Base-by-base conservation (phyloP, 2,888 invertebrate species). In the Cosmopolites sordidus region DNA sequence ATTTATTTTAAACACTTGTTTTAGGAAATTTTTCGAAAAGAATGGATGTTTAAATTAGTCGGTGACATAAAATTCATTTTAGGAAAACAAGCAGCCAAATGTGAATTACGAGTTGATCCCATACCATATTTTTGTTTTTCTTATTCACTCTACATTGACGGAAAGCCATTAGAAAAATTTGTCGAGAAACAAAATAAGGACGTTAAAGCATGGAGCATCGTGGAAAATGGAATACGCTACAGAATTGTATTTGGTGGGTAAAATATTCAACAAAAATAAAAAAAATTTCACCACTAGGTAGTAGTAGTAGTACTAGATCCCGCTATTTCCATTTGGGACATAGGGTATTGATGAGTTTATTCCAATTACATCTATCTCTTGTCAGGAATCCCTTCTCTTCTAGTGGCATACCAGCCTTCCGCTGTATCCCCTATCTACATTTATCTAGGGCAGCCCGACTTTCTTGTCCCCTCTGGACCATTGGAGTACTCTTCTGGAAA, bases 21-120 rank as follows among this genome's bases (percentile, higher is more conserved):
- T 16, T 66, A 89, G 87, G 89, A 89, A 72, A 77, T 87, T 2
- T 61, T 86, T 9, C 78, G 84, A 12, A 79, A 83, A 56, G 92
- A 94, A 53, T 94, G 92, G 91, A 91, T 94, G 91, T 94, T 95
- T 71, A 89, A 90, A 65, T 72, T 94, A 41, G 93, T 94, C 0
- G 94, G 94, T 1, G 84, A 85, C 61, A 92, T 94, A 72, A 75
- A 79, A 6, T 90, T 94, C 69, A 77, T 76, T 38, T 79, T 92
- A 38, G 87, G 87, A 1, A 75, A 77, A 44, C 70, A 73, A 51
- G 42, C 54, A 16, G 68, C 72, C 1, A 70, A 69, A 60, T 75
- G 74, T 56, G 71, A 72, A 43, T 60, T 79, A 29, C 70, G 76
- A 59, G 79, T 83, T 0, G 81, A 83, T 72, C 83, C 83, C 0